phyloP scores from a whole-genome alignment of 2,888 invertebrate species.

The Luffia ferchaultella region DNA sequence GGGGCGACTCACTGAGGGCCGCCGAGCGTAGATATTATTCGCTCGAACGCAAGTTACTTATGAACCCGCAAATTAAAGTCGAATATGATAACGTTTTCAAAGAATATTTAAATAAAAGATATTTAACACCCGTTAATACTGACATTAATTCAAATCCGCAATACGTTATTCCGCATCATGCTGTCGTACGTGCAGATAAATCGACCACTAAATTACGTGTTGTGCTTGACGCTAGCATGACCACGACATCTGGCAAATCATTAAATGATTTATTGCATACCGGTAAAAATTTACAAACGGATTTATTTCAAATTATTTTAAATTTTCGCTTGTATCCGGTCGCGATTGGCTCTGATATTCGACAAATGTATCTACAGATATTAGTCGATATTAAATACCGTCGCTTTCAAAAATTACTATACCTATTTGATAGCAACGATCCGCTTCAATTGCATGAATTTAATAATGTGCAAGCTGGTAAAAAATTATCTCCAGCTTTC shows the following conservation, averaged over 20 bases:
- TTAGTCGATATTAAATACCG: neutral
- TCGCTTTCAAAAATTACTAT: neutral
- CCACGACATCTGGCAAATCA: slow-evolving; percentile 9
- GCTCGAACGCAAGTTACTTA: neutral
- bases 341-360: slow-evolving; percentile 12
- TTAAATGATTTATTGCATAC: slow-evolving; percentile 12
- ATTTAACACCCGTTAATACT: neutral
- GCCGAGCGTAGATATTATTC: neutral
- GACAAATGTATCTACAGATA: slow-evolving; percentile 13
- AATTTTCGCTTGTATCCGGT: slow-evolving; percentile 9
- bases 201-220: neutral
- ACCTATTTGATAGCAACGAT: neutral
- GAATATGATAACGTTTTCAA: neutral
- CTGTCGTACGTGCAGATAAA: neutral
- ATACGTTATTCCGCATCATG: neutral
- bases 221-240: slow-evolving; percentile 7
- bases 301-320: neutral
- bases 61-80: neutral
- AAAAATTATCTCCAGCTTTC: neutral
- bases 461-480: neutral
- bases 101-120: neutral
- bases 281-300: slow-evolving; percentile 13
- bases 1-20: neutral
- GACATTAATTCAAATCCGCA: neutral
- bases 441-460: neutral